Evolutionary conservation across 2,113 vertebrate species (phyloP).

Genomic region (Motacilla tschutschensis): DNA sequence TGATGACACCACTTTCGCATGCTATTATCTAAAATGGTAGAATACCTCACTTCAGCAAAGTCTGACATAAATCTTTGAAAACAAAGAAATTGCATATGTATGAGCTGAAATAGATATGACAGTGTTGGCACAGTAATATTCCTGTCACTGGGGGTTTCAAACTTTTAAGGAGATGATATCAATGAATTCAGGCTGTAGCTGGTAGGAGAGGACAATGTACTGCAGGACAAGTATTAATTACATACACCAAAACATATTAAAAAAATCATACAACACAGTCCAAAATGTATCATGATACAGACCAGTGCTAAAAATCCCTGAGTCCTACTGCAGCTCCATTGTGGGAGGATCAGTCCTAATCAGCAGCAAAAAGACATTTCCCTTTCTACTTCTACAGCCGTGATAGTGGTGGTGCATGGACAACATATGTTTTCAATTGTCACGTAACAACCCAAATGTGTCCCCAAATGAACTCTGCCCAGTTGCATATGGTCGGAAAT

Average conservation of each 20-base stretch:
- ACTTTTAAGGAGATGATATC: constrained; percentile 97
- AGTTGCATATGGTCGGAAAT: constrained; percentile 38
- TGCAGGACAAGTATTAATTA: constrained; percentile 83
- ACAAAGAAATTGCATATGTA: constrained; percentile 99
- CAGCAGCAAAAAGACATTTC: constrained; percentile 30
- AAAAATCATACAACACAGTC: background rate
- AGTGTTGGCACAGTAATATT: constrained; percentile 99
- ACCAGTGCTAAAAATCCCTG: constrained; percentile 17
- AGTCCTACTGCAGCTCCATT: constrained; percentile 9
- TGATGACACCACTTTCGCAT: constrained; percentile 98
- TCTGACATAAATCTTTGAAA: constrained; percentile 99
- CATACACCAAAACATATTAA: constrained; percentile 81
- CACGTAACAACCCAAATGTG: constrained; percentile 8
- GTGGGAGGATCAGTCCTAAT: constrained; percentile 19
- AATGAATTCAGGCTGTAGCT: constrained; percentile 92
- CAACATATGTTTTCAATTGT: constrained; percentile 69
- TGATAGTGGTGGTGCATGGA: constrained; percentile 32
- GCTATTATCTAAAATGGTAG: constrained; percentile 99
- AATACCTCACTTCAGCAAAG: constrained; percentile 98
- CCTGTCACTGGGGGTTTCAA: constrained; percentile 98
- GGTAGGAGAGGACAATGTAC: constrained; percentile 85
- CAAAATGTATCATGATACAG: background rate
- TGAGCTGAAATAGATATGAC: constrained; percentile 99
- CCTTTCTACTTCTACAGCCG: constrained; percentile 60
- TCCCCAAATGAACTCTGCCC: constrained; percentile 11